Percentiles rank a stretch among this genome's conserved stretches.
These are phyloP conservation scores for Zaprionus davidi DNA, from an alignment of 1,140 invertebrate species.

Conservation along the genomic window DNA sequence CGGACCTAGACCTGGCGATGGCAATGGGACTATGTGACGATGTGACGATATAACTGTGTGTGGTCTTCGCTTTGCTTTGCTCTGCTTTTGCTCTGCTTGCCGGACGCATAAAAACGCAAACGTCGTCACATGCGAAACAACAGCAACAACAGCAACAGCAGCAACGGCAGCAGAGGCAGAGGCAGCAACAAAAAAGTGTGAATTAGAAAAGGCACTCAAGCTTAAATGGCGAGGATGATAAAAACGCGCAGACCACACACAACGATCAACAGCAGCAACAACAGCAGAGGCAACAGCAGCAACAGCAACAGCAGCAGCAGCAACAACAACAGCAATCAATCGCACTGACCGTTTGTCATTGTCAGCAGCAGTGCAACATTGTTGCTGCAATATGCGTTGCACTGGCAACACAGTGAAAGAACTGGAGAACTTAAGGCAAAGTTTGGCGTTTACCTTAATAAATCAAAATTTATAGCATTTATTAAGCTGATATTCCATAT, in stretches of 20 bases:
- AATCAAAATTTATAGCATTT: neutral
- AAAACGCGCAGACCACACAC: conserved; percentile 52
- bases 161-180: neutral
- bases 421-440: no score
- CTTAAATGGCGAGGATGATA: conserved; percentile 72
- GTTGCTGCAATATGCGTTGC: conserved; percentile 62
- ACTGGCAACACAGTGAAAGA: neutral
- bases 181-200: conserved; percentile 65
- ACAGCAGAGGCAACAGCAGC: conserved; percentile 5
- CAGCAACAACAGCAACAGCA: conserved; percentile 17
- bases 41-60: conserved; percentile 47
- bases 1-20: conserved; percentile 11
- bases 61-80: conserved; percentile 49
- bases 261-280: conserved; percentile 15
- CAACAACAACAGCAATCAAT: conserved; percentile 47
- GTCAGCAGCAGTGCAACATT: conserved; percentile 44
- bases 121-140: conserved; percentile 45
- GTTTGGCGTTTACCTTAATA: neutral
- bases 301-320: conserved; percentile 3
- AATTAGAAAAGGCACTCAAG: conserved; percentile 81
- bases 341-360: conserved; percentile 27
- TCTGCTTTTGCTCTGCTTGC: conserved; percentile 9
- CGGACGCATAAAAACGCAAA: conserved; percentile 53
- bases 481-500: neutral
- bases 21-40: neutral